Evolutionary conservation across 2,113 vertebrate genomes (phyloP).

Genomic region (Periophthalmodon schlosseri): DNA sequence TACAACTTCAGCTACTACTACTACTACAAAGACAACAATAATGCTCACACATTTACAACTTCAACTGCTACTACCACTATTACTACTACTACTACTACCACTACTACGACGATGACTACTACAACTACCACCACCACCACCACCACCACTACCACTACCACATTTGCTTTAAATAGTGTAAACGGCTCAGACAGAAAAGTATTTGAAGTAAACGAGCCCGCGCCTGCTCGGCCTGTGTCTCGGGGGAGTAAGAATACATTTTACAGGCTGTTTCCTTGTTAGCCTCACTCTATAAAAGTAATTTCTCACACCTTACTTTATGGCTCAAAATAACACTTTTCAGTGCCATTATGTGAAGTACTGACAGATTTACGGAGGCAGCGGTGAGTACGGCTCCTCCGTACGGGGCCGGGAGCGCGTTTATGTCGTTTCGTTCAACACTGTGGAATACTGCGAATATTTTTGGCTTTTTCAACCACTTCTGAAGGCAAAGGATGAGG

Average conservation of each 20-base stretch:
- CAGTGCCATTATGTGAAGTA: constrained; percentile 11
- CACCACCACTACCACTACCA: background rate
- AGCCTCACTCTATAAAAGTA: constrained; percentile 17
- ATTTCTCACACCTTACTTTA: constrained; percentile 40
- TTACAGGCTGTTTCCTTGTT: constrained; percentile 21
- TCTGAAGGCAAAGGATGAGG: background rate
- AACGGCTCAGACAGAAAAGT: background rate
- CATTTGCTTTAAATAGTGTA: background rate
- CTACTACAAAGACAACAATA: too few species aligned
- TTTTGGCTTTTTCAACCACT: background rate
- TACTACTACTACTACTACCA: too few species aligned
- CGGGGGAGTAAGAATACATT: constrained; percentile 12
- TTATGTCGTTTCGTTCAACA: background rate
- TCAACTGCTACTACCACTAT: too few species aligned
- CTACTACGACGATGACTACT: too few species aligned
- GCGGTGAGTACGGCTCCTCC: background rate
- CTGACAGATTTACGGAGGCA: background rate
- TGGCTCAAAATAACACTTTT: constrained; percentile 37
- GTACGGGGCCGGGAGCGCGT: background rate
- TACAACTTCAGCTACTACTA: too few species aligned
- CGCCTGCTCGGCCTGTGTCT: background rate
- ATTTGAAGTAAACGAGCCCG: background rate
- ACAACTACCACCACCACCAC: background rate
- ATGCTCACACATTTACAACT: too few species aligned
- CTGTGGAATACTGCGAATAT: background rate